Evolutionary conservation across 2,113 vertebrate species (phyloP).

Genomic region (Odontophorus gujanensis): DNA sequence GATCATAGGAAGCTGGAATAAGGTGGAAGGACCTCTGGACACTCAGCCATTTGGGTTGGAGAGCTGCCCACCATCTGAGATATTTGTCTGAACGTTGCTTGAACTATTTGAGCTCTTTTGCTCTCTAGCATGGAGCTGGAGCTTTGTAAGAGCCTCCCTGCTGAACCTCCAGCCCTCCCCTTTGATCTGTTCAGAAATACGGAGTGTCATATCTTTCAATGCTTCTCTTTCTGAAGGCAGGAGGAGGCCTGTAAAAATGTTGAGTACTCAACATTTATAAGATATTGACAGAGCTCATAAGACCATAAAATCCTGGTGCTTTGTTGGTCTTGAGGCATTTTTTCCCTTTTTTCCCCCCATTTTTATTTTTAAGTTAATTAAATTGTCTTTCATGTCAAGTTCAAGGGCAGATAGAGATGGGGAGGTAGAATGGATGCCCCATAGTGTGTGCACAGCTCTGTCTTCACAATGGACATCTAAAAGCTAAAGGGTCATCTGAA

Average conservation of each 20-base stretch:
- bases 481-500: background rate
- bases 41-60: constrained; percentile 1
- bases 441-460: no score
- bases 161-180: background rate
- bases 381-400: background rate
- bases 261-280: background rate
- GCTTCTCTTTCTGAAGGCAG: background rate
- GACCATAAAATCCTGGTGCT: background rate
- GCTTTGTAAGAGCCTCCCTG: background rate
- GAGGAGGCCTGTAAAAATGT: background rate
- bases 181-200: background rate
- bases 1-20: background rate
- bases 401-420: background rate
- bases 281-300: background rate
- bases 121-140: background rate
- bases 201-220: background rate
- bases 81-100: constrained; percentile 28
- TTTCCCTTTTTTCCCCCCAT: background rate
- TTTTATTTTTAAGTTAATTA: background rate
- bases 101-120: background rate
- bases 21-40: background rate
- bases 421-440: background rate
- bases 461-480: background rate
- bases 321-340: background rate
- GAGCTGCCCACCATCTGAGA: background rate